Evolutionary conservation across 53 echinoderm and acorn worm genomes (phyloP), one percentile per base, ranked within the genome.

Genomic region (Echinometra lucunter): DNA sequence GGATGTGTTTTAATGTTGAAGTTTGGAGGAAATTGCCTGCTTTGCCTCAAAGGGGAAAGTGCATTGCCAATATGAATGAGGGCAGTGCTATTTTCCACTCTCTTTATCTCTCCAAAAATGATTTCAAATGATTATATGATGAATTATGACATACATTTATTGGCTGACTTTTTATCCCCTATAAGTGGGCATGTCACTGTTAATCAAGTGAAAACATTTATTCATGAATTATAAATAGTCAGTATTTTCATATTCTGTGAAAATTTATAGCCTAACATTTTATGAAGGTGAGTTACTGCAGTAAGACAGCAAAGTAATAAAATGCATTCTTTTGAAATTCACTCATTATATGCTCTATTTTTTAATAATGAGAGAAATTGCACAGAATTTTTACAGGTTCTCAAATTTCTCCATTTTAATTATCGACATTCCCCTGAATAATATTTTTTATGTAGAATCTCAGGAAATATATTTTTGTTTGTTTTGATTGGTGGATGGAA

Each of bases 11-110:
- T 91, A 70, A 91, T 69, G 66, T 91, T 91, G 91, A 91, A 60
- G 91, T 91, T 91, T 91, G 45, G 91, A 91, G 91, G 91, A 91
- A 91, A 91, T 91, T 66, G 69, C 91, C 44, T 69, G 28, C 63
- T 45, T 67, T 89, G 40, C 34, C 58, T 37, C 38, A 89, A 58
- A 49, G 49, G 85, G 85, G 85, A 85, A 85, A 85, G 85, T 85
- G 85, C 85, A 85, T 25, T 81, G 40, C 42, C 6, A 25, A 8
- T 44, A 81, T 81, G 81, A 44, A 81, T 27, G 49, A 85, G 47
- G 30, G 85, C 53, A 85, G 49, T 11, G 85, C 18, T n/a, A 49
- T 49, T 85, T 6, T 25, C 8, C 15, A 6, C 44, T 42, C 69
- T 69, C 69, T 63, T 34, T 69, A 30, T 42, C 42, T 78, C 85